These are phyloP conservation scores for Ammospiza maritima DNA, from an alignment of 2,797 vertebrate genomes.

Conservation along the genomic window DNA sequence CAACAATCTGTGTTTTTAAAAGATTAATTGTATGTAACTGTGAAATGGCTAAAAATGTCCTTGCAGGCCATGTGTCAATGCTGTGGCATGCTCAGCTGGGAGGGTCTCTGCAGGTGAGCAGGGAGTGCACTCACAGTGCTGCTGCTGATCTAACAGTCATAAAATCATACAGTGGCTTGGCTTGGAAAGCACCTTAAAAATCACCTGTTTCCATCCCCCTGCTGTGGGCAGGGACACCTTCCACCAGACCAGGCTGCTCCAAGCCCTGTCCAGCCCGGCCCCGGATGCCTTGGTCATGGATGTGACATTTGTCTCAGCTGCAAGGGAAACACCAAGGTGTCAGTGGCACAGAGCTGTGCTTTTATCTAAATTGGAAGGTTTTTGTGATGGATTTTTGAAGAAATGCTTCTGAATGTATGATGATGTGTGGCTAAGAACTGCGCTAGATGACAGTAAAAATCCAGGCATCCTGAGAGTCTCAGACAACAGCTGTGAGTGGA, in stretches of 20 bases:
- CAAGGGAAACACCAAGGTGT: not conserved
- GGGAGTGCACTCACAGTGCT: rapidly evolving
- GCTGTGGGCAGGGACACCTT: not conserved
- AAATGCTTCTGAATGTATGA: not conserved
- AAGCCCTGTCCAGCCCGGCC: not conserved
- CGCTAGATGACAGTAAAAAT: not conserved
- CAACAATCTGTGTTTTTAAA: not conserved
- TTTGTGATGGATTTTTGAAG: not conserved
- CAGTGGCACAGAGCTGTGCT: not conserved
- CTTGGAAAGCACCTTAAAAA: not conserved
- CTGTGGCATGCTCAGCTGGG: not conserved
- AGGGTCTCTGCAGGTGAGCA: not conserved
- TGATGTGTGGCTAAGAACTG: not conserved
- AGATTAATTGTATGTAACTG: not conserved
- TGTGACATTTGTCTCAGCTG: too few relatives aligned
- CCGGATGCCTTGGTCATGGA: not conserved
- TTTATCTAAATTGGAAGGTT: not conserved
- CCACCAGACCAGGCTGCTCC: not conserved
- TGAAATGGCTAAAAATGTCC: not conserved
- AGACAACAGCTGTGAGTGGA: not conserved
- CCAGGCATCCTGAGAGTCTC: not conserved
- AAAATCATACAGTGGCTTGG: not conserved
- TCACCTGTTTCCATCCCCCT: not conserved
- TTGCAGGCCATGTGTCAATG: not conserved
- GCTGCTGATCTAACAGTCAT: not conserved